Percentiles rank a stretch among this genome's conserved stretches.
phyloP scores from a whole-genome alignment of 2,888 invertebrate genomes.

The Caenorhabditis plicata region DNA sequence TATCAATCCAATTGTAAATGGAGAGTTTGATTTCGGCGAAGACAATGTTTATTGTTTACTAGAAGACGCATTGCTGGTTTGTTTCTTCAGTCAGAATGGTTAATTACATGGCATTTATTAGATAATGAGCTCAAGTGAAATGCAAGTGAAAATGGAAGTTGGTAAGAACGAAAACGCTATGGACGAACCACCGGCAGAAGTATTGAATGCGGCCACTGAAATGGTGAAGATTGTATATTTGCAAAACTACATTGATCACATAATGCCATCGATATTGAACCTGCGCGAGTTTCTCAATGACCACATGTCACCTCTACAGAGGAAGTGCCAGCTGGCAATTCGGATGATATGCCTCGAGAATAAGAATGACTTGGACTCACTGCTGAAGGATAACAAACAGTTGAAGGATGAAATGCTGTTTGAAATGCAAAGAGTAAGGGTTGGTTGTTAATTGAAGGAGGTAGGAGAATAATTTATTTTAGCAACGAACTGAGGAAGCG shows the following conservation, averaged over 20 bases:
- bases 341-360: slow-evolving; percentile 28
- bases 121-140: slow-evolving; percentile 29
- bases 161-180: slow-evolving; percentile 22
- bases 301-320: slow-evolving; percentile 18
- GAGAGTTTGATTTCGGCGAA: slow-evolving; percentile 23
- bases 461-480: neutral
- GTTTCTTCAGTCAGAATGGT: too few species aligned
- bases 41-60: slow-evolving; percentile 15
- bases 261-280: slow-evolving; percentile 14
- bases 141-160: slow-evolving; percentile 26
- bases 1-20: slow-evolving; percentile 21
- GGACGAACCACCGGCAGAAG: slow-evolving; percentile 15
- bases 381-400: slow-evolving; percentile 19
- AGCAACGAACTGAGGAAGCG: slow-evolving; percentile 18
- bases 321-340: slow-evolving; percentile 15
- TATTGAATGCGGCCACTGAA: slow-evolving; percentile 8
- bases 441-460: too few species aligned
- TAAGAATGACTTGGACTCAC: slow-evolving; percentile 17
- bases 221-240: slow-evolving; percentile 23
- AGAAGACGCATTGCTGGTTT: slow-evolving; percentile 24
- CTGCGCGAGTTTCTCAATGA: slow-evolving; percentile 22
- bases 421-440: slow-evolving; percentile 20
- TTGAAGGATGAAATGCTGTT: slow-evolving; percentile 25
- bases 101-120: neutral
- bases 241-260: slow-evolving; percentile 16